Conservation (phyloP, 1,140 invertebrate genomes). For the Pogonomyrmex barbatus region DNA sequence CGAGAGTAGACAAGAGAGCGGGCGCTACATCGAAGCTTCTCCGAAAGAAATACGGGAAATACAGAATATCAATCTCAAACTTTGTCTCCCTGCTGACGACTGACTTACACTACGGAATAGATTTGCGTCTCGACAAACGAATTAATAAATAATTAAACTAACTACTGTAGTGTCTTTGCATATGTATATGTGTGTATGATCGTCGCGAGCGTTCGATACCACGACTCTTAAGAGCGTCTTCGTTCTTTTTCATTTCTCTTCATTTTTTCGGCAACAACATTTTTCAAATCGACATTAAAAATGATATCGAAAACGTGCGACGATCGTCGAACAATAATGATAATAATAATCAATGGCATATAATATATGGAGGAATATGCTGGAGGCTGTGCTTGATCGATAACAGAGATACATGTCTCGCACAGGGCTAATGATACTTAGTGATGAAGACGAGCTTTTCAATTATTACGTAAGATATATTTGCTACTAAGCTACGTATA, state of each 20-base stretch:
- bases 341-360: constrained; percentile 48
- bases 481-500: constrained; percentile 64
- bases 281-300: constrained; percentile 6
- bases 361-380: constrained; percentile 57
- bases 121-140: constrained; percentile 12
- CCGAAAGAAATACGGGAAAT: constrained; percentile 43
- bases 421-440: constrained; percentile 62
- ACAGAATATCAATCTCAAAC: constrained; percentile 40
- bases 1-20: constrained; percentile 35
- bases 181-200: not conserved
- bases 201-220: constrained; percentile 20
- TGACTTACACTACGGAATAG: constrained; percentile 16
- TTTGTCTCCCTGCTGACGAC: not conserved
- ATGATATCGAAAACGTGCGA: constrained; percentile 15
- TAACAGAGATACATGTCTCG: constrained; percentile 54
- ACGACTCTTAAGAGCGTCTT: not conserved
- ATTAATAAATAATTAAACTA: constrained; percentile 44
- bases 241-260: not conserved
- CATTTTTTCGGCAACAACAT: not conserved
- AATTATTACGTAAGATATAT: constrained; percentile 66
- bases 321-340: constrained; percentile 38
- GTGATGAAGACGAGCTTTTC: constrained; percentile 57
- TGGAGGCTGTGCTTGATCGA: constrained; percentile 54
- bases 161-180: not conserved
- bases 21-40: constrained; percentile 60